Base-by-base conservation (phyloP, 2,888 invertebrate species). In the Macropis europaea region DNA sequence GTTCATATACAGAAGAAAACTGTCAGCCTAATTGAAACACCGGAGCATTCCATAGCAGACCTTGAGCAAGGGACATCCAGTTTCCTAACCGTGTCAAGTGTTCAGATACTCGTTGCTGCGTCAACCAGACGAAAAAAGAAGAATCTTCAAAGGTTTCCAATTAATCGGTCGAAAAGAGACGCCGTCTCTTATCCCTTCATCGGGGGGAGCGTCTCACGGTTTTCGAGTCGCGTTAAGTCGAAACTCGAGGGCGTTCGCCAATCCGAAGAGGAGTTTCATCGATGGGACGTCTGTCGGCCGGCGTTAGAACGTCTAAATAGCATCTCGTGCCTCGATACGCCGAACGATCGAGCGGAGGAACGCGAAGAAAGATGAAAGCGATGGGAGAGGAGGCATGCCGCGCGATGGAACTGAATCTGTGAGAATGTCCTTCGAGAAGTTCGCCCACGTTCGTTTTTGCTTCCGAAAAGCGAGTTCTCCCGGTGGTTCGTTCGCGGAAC, bases 401-500 rank as follows among this genome's bases (percentile, higher is more conserved):
- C 30, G 11, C 47, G 45, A 69, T 42, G 52, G 54, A 69, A 73
- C 50, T 22, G 52, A 40, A 50, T 63, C 64, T 61, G 64, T 56
- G 60, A 72, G 60, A 61, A 67, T 64, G 59, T 72, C 79, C 79
- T 78, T 73, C 52, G 73, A 26, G 45, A 30, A 40, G 48, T 50
- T 77, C 77, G 79, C 79, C 79, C 79, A 76, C 76, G 66, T 68
- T 59, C 63, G 68, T 76, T 78, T 70, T 69, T 76, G 61, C 76
- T 64, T 69, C 76, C 67, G 63, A 79, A 79, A 79, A 76, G 79
- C 73, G 50, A 62, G 60, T 73, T 72, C 64, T 64, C 62, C 40
- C 42, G 50, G 64, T 59, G n/a, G n/a, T n/a, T n/a, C n/a, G 61
- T 67, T 72, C 59, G 79, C 59, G 62, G 63, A 69, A 77, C 57